These are phyloP conservation scores for Anas platyrhynchos DNA, from an alignment of 2,113 vertebrate genomes.

Conservation along the genomic window DNA sequence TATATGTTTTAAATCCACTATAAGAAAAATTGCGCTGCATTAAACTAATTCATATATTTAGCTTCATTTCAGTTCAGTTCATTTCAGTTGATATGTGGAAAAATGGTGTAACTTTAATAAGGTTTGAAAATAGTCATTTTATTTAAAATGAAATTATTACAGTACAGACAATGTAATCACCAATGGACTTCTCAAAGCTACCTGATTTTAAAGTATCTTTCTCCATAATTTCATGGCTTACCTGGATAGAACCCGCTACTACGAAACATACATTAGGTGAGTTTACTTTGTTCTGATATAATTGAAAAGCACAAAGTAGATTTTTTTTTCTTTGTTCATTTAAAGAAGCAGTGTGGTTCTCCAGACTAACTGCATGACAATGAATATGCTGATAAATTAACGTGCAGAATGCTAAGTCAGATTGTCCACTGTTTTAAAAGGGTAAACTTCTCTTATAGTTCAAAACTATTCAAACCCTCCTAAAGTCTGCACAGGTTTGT, in stretches of 20 bases:
- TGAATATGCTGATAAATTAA: not conserved
- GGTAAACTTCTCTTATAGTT: not conserved
- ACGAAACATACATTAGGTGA: conserved; percentile 98
- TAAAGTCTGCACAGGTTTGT: not conserved
- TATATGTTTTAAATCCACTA: not conserved
- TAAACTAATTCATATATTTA: not conserved
- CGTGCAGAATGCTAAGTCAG: not conserved
- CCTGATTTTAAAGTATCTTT: conserved; percentile 77
- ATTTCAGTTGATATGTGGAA: not conserved
- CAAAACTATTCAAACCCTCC: not conserved
- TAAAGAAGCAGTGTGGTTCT: not conserved
- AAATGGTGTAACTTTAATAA: not conserved
- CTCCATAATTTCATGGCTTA: conserved; percentile 79
- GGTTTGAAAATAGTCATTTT: not conserved
- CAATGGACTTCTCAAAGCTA: conserved; percentile 52
- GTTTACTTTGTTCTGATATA: conserved; percentile 64
- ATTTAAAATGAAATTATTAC: not conserved
- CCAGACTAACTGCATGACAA: not conserved
- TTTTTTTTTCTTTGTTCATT: not conserved
- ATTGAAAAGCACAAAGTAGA: not conserved
- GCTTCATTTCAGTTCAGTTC: not conserved
- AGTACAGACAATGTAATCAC: not conserved
- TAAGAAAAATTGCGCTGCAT: not conserved
- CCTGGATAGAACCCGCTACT: conserved; percentile 97
- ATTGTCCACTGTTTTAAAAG: not conserved